Base-by-base conservation (phyloP, 2,113 vertebrate genomes). In the Ibidorhyncha struthersii region DNA sequence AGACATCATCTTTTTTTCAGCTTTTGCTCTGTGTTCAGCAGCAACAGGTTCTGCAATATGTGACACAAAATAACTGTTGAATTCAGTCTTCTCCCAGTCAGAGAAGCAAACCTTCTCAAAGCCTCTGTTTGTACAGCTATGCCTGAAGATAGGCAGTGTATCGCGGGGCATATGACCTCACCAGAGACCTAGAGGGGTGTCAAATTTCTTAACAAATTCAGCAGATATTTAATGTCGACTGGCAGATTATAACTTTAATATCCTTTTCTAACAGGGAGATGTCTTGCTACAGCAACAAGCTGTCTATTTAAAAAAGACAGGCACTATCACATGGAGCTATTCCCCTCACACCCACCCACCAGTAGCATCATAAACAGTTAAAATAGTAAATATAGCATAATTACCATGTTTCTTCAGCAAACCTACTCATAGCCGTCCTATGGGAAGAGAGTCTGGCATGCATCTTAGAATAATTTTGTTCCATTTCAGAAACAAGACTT, bases 301-400 rank as follows among this genome's bases (percentile, higher is more conserved):
- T 80, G 56, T 30, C 50, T 32, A 27, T 63, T 69, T 38, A 66
- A 66, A 52, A 86, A 70, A 34, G 26, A 25, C 16, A 95, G 22
- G 40, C 30, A n/a, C 62, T 82, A 66, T 71, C 69, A 55, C 43
- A 76, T 52, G 25, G 52, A 93, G 30, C 10, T 90, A 47, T 79
- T 97, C 43, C 38, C 22, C 43, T 87, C 66, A 82, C 55, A 94
- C 12, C 9, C 72, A 85, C 58, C 40, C 69, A 80, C 67, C 32
- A 86, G 47, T 53, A 91, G 61, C 41, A 84, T 49, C 45, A 91
- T 62, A 94, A 96, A 91, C 63, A 96, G 73, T 73, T 90, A 89
- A 89, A 94, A 88, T 56, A 79, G 73, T 91, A 96, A 96, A 96
- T 87, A 93, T 11, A 87, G 49, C 43, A 85, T 91, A 85, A 91